A percentile compares a stretch with the other conserved stretches of the same genome.
These are phyloP conservation scores for Litoditis marina DNA, from an alignment of 2,888 invertebrate genomes.

Conservation along the genomic window DNA sequence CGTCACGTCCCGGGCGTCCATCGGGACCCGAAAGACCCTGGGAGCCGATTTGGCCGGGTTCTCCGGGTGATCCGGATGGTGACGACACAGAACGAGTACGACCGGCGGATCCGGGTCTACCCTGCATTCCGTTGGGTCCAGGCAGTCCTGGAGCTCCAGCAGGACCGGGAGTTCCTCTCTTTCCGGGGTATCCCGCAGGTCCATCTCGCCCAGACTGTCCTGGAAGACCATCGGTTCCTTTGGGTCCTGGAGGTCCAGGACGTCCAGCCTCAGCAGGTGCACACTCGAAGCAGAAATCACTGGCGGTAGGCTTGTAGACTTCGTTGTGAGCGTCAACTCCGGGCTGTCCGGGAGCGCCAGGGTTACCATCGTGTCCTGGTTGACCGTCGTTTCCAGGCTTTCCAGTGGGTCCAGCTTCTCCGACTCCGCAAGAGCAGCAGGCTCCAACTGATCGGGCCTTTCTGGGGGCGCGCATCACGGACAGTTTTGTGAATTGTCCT, in stretches of 20 bases:
- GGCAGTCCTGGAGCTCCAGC: slow-evolving; percentile 74
- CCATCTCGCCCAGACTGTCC: slow-evolving; percentile 66
- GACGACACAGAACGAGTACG: slow-evolving; percentile 17
- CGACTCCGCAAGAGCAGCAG: slow-evolving; percentile 45
- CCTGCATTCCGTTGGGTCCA: slow-evolving; percentile 44
- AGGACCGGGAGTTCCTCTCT: slow-evolving; percentile 61
- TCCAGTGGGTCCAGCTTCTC: slow-evolving; percentile 43
- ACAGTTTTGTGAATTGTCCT: slow-evolving; percentile 42
- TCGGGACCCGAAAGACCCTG: slow-evolving; percentile 39
- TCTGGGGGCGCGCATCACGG: slow-evolving; percentile 34
- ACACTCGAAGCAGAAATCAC: slow-evolving; percentile 47
- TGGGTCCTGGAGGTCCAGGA: slow-evolving; percentile 68
- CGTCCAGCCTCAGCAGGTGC: slow-evolving; percentile 68
- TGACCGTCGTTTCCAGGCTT: slow-evolving; percentile 39
- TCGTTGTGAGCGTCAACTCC: slow-evolving; percentile 43
- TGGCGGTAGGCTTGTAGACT: slow-evolving; percentile 25
- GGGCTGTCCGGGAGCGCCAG: slow-evolving; percentile 39
- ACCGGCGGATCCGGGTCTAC: slow-evolving; percentile 46
- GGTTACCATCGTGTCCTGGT: slow-evolving; percentile 42
- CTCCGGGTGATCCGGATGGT: slow-evolving; percentile 27
- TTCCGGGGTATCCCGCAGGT: slow-evolving; percentile 73
- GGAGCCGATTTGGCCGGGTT: slow-evolving; percentile 37
- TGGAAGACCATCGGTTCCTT: slow-evolving; percentile 70
- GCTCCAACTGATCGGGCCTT: slow-evolving; percentile 35
- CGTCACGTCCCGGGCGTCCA: slow-evolving; percentile 43